phyloP scores from a whole-genome alignment of 2,113 vertebrate species.

The Ibidorhyncha struthersii region DNA sequence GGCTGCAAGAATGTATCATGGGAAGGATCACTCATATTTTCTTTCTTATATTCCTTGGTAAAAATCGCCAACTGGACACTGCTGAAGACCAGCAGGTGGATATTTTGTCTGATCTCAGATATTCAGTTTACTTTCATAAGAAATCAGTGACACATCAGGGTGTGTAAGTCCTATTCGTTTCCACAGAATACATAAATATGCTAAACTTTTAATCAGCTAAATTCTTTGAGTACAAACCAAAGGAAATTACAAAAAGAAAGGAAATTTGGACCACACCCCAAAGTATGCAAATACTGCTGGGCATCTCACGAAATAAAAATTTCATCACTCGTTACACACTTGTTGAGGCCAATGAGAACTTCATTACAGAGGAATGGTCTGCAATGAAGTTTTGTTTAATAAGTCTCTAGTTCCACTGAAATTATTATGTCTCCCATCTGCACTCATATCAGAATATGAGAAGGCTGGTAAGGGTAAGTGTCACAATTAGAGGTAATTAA shows the following conservation, averaged over 20 bases:
- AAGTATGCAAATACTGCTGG: background rate
- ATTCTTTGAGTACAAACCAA: background rate
- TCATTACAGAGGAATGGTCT: background rate
- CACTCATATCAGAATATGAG: background rate
- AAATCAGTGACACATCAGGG: background rate
- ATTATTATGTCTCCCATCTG: background rate
- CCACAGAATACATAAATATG: background rate
- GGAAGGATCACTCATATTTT: background rate
- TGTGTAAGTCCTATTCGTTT: background rate
- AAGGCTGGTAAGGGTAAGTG: background rate
- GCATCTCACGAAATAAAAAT: background rate
- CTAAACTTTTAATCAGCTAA: background rate
- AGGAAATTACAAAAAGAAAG: background rate
- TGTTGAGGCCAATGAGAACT: background rate
- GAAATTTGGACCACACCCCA: too few relatives aligned
- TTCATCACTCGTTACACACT: background rate
- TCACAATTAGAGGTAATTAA: background rate
- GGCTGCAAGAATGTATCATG: background rate
- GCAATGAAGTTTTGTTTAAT: background rate
- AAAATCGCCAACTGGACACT: background rate
- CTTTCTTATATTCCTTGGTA: background rate
- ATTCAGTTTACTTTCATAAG: background rate
- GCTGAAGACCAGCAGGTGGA: background rate
- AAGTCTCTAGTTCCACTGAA: background rate
- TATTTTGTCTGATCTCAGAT: background rate